Base-by-base conservation (phyloP, 2,113 vertebrate genomes). In the Chlorocebus sabaeus region DNA sequence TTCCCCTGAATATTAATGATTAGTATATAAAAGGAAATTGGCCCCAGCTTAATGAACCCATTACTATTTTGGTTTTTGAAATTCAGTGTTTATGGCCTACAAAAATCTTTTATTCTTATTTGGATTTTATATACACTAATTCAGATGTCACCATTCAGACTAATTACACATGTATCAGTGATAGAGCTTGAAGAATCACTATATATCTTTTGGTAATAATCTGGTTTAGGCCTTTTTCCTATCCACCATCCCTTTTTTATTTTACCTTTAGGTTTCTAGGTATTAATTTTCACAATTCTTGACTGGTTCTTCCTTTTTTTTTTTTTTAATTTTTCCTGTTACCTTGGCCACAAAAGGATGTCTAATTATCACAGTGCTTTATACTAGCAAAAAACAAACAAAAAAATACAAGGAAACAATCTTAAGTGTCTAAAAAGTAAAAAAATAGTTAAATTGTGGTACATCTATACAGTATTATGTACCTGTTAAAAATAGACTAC, bases 81-180 rank as follows among this genome's bases (percentile, higher is more conserved):
- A 40, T 55, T 78, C 43, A 87, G 4, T 91, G n/a, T 92, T 75
- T 92, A 80, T 75, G 84, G 17, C 38, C 48, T 89, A 35, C 23
- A 52, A 50, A 90, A 89, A 43, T 23, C 48, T 87, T 92, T 92
- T n/a, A 22, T 92, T 97, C 13, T 45, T 73, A 94, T 20, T 97
- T 32, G 83, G 9, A 73, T 79, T 83, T 89, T 94, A 89, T 92
- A 45, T 6, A 48, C 38, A 35, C 3, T 67, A 81, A 92, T 92
- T 92, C 38, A 84, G 43, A 78, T 88, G n/a, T 91, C 70, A 48
- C 25, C 64, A 57, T 84, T 88, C 43, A 89, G 59, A 75, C 68
- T 7, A 38, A 22, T 81, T 64, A 89, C 7, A 40, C 50, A 17
- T 93, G 1, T 79, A 64, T 93, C 27, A 92, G 12, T 68, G 9